Percentiles rank a stretch among this genome's conserved stretches.
Evolutionary conservation across 2,113 vertebrate genomes (phyloP).

Genomic region (Zapus hudsonius): DNA sequence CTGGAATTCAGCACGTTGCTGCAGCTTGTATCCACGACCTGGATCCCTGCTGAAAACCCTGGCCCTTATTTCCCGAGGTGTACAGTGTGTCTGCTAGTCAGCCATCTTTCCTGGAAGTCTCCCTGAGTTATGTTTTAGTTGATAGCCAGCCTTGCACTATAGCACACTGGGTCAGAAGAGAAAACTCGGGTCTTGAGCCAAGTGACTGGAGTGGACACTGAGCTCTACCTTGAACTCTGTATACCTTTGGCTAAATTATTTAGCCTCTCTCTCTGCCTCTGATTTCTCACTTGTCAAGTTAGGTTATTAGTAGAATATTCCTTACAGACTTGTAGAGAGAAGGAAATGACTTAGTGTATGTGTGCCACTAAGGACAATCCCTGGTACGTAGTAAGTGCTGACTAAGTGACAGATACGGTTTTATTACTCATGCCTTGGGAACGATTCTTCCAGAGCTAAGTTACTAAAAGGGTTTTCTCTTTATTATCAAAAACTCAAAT

Average conservation of each 20-base stretch:
- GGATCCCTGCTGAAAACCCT: too few species aligned
- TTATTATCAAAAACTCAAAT: slow-evolving; percentile 38
- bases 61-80: too few species aligned
- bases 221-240: not conserved
- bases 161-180: not conserved
- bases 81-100: too few species aligned
- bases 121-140: not conserved
- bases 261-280: not conserved
- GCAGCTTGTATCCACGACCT: too few species aligned
- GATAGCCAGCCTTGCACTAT: not conserved
- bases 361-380: not conserved
- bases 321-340: not conserved
- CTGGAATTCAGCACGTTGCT: too few species aligned
- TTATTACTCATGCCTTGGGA: not conserved
- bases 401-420: not conserved
- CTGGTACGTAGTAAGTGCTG: not conserved
- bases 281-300: not conserved
- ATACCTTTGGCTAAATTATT: not conserved
- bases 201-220: not conserved
- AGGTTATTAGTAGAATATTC: not conserved
- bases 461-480: not conserved
- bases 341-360: not conserved
- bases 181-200: not conserved
- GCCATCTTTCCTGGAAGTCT: too few species aligned
- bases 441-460: not conserved